A percentile compares a stretch with the other conserved stretches of the same genome.
Evolutionary conservation across 2,113 vertebrate genomes (phyloP).

Genomic region (Malurus cyaneus): DNA sequence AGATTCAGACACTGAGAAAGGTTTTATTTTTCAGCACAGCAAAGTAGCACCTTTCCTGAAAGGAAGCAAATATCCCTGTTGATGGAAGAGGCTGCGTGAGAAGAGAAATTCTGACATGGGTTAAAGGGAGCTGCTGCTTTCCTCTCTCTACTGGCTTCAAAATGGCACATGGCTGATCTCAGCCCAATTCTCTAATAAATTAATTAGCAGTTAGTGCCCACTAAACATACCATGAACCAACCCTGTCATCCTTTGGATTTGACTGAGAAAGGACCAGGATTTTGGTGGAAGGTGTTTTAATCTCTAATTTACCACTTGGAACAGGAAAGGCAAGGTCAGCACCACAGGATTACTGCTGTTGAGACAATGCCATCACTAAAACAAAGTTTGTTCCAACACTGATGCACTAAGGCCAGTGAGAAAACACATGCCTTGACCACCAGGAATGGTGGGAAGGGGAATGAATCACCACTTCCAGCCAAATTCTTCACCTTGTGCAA

Average conservation of each 20-base stretch:
- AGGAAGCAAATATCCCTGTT: constrained; percentile 30
- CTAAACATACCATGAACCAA: background rate
- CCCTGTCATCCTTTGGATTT: background rate
- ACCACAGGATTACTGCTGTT: background rate
- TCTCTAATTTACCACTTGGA: background rate
- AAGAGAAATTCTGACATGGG: background rate
- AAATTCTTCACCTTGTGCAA: background rate
- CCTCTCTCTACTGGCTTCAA: background rate
- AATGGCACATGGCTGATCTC: background rate
- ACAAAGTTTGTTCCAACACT: background rate
- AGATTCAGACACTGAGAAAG: background rate
- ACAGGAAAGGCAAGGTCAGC: constrained; percentile 56
- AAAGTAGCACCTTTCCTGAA: constrained; percentile 34
- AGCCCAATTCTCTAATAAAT: background rate
- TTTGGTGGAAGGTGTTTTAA: fast-evolving
- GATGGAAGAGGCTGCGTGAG: constrained; percentile 2
- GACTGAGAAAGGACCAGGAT: background rate
- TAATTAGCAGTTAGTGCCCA: background rate
- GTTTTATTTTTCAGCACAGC: constrained; percentile 24
- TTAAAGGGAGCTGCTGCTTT: background rate
- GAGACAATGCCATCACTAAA: constrained; percentile 3
- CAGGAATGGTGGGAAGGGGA: background rate
- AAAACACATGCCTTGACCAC: background rate
- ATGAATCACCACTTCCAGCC: background rate
- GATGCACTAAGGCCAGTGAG: background rate